Evolutionary conservation across 2,797 vertebrate genomes (phyloP).

Genomic region (Paratrypauchen microcephalus): DNA sequence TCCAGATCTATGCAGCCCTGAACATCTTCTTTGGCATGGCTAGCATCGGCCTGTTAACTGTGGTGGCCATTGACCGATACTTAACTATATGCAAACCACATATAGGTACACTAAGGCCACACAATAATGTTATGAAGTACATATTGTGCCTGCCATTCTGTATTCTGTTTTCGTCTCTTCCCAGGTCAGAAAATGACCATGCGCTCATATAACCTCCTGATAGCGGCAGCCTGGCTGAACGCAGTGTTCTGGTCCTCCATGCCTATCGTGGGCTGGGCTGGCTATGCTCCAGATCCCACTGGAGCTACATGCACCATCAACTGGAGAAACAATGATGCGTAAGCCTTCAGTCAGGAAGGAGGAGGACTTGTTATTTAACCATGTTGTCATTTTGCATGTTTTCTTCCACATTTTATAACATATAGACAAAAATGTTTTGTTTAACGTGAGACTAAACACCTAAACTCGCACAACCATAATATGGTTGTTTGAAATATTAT

Average conservation of each 20-base stretch:
- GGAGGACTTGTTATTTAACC: no score
- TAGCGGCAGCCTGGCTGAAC: constrained; percentile 91
- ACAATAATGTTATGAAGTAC: neutral
- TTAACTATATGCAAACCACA: constrained; percentile 90
- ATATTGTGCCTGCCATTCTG: neutral
- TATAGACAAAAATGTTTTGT: no score
- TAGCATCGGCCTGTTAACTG: constrained; percentile 93
- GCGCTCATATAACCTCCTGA: constrained; percentile 83
- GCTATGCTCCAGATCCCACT: constrained; percentile 93
- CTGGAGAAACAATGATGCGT: constrained; percentile 92
- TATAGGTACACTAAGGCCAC: constrained; percentile 76
- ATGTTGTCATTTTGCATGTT: neutral
- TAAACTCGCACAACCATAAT: no score
- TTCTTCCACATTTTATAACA: neutral
- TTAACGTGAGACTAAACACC: no score
- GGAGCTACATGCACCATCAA: constrained; percentile 96
- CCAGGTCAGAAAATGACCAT: constrained; percentile 88
- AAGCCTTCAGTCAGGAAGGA: constrained; percentile 53
- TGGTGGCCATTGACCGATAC: constrained; percentile 92
- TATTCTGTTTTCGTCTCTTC: constrained; percentile 6
- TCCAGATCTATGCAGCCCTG: constrained; percentile 93
- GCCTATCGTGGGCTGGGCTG: constrained; percentile 90
- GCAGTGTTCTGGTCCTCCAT: constrained; percentile 92
- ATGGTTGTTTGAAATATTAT: no score
- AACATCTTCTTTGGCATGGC: constrained; percentile 99